These are phyloP conservation scores for Phylloscopus whistleri DNA, from an alignment of 2,113 vertebrate species.

Conservation along the genomic window DNA sequence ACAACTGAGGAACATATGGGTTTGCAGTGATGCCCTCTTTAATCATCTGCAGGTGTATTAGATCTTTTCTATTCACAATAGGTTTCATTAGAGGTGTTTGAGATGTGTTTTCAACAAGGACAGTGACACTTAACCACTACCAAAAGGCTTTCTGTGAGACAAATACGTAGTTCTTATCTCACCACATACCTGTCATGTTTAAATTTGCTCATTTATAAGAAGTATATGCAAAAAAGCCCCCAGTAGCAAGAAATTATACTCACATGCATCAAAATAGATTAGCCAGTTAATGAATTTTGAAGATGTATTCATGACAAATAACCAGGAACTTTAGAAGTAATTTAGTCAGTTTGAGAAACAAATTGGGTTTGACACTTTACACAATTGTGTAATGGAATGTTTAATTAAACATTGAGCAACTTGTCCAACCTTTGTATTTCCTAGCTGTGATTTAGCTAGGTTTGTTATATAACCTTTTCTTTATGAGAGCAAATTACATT, in stretches of 20 bases:
- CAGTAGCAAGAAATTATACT: background rate
- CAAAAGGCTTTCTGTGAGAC: background rate
- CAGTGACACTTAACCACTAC: background rate
- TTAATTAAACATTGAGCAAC: constrained; percentile 27
- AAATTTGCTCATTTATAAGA: background rate
- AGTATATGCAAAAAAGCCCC: background rate
- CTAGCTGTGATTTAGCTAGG: background rate
- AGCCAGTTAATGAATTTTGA: background rate
- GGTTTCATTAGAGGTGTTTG: background rate
- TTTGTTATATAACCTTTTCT: background rate
- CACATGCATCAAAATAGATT: background rate
- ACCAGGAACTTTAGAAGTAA: background rate
- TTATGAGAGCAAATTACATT: background rate
- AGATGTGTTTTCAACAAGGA: background rate
- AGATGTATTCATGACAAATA: background rate
- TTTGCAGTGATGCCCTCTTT: background rate
- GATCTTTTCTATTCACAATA: background rate
- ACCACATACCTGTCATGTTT: background rate
- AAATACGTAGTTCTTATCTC: background rate
- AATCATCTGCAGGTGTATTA: background rate
- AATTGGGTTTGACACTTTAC: background rate
- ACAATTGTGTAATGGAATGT: background rate
- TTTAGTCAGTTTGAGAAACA: background rate
- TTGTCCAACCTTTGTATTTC: background rate
- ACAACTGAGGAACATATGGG: background rate